phyloP scores from a whole-genome alignment of 2,797 vertebrate species.

The Vireo griseus region DNA sequence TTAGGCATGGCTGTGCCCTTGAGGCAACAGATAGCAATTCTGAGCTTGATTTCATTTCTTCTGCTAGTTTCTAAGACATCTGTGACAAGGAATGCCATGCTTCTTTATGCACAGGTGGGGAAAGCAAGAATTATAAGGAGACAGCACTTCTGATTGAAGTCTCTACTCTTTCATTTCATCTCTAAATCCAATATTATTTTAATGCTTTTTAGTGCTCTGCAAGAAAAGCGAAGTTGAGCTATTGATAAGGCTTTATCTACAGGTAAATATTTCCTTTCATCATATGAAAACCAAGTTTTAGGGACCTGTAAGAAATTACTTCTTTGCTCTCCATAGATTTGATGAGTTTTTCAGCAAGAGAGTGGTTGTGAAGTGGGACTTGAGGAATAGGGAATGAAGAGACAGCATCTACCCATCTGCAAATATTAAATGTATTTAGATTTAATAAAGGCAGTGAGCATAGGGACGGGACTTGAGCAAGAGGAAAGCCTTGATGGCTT shows the following conservation, averaged over 20 bases:
- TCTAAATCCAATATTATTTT: not conserved
- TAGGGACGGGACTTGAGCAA: conserved; percentile 21
- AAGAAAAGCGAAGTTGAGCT: not conserved
- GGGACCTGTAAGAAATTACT: not conserved
- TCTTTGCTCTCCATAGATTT: not conserved
- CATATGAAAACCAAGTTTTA: not conserved
- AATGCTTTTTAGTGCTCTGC: not conserved
- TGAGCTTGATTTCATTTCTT: not conserved
- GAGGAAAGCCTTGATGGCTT: conserved; percentile 20
- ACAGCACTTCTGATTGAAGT: not conserved
- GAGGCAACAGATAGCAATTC: not conserved
- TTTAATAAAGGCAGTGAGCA: conserved; percentile 39
- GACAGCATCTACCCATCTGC: not conserved
- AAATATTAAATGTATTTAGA: conserved; percentile 32
- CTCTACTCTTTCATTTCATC: not conserved
- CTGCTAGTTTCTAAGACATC: not conserved
- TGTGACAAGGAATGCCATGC: not conserved
- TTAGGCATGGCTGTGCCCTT: not conserved
- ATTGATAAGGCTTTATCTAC: conserved; percentile 41
- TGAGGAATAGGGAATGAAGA: not conserved
- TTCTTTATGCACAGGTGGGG: not conserved
- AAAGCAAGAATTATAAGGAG: not conserved
- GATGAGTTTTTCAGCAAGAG: not conserved
- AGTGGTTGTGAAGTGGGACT: not conserved
- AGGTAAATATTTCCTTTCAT: not conserved